These are phyloP conservation scores for Pachypanchax playfairii DNA, from an alignment of 2,113 vertebrate species.

Conservation along the genomic window DNA sequence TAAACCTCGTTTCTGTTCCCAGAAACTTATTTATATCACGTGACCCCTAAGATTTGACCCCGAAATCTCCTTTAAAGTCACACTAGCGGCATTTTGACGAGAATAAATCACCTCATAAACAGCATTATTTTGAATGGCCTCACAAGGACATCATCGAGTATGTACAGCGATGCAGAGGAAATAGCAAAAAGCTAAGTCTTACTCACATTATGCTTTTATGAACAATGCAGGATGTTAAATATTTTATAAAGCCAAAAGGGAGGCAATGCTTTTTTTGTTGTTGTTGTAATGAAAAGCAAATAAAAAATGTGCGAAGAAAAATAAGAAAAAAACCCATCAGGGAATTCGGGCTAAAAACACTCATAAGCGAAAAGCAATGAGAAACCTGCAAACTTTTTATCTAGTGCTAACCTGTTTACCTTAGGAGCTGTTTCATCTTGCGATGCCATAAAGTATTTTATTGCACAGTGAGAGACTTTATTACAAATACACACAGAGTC, in stretches of 20 bases:
- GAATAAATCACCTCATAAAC: conserved; percentile 38
- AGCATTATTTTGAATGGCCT: conserved; percentile 28
- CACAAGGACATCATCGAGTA: conserved; percentile 33
- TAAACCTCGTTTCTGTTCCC: background rate
- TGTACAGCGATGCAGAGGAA: conserved; percentile 10
- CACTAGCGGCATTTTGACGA: conserved; percentile 8
- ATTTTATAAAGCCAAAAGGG: conserved; percentile 59
- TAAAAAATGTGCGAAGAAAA: conserved; percentile 11
- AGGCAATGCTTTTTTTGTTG: conserved; percentile 52
- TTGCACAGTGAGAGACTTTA: conserved; percentile 40
- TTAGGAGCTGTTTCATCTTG: conserved; percentile 37
- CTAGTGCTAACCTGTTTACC: conserved; percentile 60
- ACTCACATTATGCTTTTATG: conserved; percentile 42
- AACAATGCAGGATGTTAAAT: conserved; percentile 51
- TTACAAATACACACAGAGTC: conserved; percentile 26
- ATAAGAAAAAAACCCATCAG: conserved; percentile 17
- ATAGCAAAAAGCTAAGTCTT: conserved; percentile 35
- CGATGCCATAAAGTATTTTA: conserved; percentile 53
- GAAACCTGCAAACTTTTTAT: conserved; percentile 52
- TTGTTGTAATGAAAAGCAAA: conserved; percentile 21
- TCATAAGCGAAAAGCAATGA: conserved; percentile 29
- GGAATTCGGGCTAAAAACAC: conserved; percentile 29
- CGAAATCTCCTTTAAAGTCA: conserved; percentile 13
- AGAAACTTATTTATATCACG: too few relatives aligned
- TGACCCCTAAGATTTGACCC: too few relatives aligned